Conservation (phyloP, 2,797 vertebrate species). For the Clarias laeviceps region DNA sequence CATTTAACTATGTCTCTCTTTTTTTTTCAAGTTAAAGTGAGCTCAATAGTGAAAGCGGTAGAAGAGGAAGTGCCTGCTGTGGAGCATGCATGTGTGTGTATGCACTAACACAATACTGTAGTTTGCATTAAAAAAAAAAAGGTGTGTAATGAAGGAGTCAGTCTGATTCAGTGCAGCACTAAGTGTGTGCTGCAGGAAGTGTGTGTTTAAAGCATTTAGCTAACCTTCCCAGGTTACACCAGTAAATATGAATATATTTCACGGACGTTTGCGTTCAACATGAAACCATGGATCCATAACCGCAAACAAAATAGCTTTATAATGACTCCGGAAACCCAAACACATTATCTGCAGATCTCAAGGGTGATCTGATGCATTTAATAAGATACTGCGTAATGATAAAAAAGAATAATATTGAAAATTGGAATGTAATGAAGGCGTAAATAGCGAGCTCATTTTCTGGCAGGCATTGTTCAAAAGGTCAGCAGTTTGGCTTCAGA, state of each 20-base stretch:
- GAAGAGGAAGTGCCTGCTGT: conserved; percentile 42
- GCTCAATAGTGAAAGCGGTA: conserved; percentile 45
- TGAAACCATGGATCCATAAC: conserved; percentile 29
- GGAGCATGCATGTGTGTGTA: background rate
- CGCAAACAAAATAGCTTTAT: conserved; percentile 21
- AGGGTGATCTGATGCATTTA: background rate
- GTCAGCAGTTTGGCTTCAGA: conserved; percentile 9
- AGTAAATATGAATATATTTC: conserved; percentile 42
- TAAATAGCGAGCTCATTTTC: conserved; percentile 3
- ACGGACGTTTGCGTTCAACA: conserved; percentile 28
- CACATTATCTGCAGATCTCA: conserved; percentile 9
- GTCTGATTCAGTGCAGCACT: conserved; percentile 34
- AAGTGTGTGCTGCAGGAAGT: conserved; percentile 60
- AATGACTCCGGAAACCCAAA: background rate
- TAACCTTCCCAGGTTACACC: conserved; percentile 40
- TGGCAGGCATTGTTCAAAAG: conserved; percentile 24
- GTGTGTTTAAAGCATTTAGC: conserved; percentile 51
- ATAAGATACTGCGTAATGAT: background rate
- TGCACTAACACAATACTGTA: background rate
- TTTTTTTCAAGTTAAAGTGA: conserved; percentile 13
- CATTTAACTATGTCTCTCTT: conserved; percentile 4
- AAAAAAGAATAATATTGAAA: background rate
- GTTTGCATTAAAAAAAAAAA: conserved; percentile 51
- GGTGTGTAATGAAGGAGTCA: conserved; percentile 47
- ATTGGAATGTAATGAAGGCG: conserved; percentile 14